Percentiles rank a stretch among this genome's conserved stretches.
Evolutionary conservation across 1,140 invertebrate genomes (phyloP).

Genomic region (Thaumatotibia leucotreta): DNA sequence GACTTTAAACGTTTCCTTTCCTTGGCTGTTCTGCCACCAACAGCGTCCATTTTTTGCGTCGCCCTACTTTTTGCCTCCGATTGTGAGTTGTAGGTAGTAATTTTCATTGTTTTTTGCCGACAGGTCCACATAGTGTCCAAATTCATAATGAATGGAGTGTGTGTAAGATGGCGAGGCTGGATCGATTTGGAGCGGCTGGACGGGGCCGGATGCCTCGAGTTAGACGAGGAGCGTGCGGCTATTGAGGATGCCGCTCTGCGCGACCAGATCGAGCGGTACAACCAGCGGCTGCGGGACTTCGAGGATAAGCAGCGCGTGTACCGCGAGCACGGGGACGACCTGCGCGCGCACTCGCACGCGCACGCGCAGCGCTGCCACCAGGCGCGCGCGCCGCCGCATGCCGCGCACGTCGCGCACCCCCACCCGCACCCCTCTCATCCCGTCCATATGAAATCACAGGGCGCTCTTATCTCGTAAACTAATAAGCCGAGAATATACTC

Average conservation of each 20-base stretch:
- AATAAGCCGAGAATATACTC: conserved; percentile 12
- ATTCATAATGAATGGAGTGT: conserved; percentile 99
- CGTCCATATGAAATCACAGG: conserved; percentile 70
- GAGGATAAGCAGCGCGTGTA: conserved; percentile 92
- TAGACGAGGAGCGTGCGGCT: conserved; percentile 90
- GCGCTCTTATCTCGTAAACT: conserved; percentile 68
- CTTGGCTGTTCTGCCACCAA: conserved; percentile 39
- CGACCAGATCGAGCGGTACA: conserved; percentile 94
- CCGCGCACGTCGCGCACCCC: conserved; percentile 56
- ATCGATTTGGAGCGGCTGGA: conserved; percentile 96
- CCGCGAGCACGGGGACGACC: conserved; percentile 78
- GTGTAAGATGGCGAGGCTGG: conserved; percentile 96
- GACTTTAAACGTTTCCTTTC: conserved; percentile 27
- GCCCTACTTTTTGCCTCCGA: conserved; percentile 36
- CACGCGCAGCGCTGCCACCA: conserved; percentile 68
- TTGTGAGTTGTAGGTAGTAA: background rate
- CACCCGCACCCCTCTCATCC: conserved; percentile 67
- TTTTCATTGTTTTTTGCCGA: conserved; percentile 50
- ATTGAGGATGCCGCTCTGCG: conserved; percentile 90
- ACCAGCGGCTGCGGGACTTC: conserved; percentile 89
- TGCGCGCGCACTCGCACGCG: conserved; percentile 56
- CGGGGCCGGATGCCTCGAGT: conserved; percentile 95
- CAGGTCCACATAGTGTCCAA: conserved; percentile 95
- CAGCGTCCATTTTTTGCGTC: conserved; percentile 45
- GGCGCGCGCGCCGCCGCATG: conserved; percentile 58